These are phyloP conservation scores for Drosophila navojoa DNA, from an alignment of 1,140 invertebrate genomes.

Conservation along the genomic window DNA sequence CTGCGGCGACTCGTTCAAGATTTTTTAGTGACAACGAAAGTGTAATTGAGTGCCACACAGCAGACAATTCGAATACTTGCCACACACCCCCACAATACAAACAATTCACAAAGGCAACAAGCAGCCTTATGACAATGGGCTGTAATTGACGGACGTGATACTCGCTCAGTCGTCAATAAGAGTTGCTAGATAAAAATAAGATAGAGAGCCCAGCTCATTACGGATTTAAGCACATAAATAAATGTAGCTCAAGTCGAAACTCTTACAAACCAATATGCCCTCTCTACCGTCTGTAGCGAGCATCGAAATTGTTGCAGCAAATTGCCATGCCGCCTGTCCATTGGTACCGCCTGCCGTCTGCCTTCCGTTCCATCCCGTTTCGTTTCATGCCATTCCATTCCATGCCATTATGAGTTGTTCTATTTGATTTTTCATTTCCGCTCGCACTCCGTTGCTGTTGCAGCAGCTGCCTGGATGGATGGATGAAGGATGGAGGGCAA, in stretches of 20 bases:
- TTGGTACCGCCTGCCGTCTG: neutral
- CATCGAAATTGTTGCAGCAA: conserved; percentile 19
- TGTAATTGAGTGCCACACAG: conserved; percentile 80
- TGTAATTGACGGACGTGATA: neutral
- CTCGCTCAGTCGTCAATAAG: neutral
- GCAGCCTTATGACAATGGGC: neutral
- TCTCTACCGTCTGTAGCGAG: neutral
- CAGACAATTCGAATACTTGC: conserved; percentile 70
- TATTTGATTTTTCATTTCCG: conserved; percentile 80
- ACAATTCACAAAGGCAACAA: conserved; percentile 26
- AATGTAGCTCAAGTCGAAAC: no score
- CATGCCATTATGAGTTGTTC: conserved; percentile 73
- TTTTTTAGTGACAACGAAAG: conserved; percentile 79
- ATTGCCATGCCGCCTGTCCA: conserved; percentile 30
- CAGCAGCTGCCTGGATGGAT: neutral
- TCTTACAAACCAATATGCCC: neutral
- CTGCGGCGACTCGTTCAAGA: conserved; percentile 44
- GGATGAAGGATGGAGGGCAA: neutral
- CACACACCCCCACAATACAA: conserved; percentile 27
- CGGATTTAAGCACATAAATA: no score
- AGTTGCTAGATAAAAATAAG: no score
- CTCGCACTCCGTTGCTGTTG: conserved; percentile 36
- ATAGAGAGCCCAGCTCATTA: no score
- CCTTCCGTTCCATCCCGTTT: neutral
- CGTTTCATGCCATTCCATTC: conserved; percentile 28